Percentiles rank a stretch among this genome's conserved stretches.
Conservation (phyloP, 2,888 invertebrate species). For the Cyclophora albipunctata region DNA sequence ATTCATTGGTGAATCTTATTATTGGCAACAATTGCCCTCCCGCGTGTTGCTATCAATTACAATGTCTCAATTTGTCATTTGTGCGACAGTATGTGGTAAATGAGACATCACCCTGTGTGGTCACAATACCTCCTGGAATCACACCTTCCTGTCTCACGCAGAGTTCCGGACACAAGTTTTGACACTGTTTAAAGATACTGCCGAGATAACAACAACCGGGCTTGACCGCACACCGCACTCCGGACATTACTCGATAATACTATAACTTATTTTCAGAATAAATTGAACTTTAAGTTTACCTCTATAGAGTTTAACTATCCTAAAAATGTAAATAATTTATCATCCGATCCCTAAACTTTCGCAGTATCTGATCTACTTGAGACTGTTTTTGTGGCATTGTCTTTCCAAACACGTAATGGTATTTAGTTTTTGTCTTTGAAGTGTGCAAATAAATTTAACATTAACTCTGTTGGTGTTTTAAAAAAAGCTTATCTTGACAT, state of each 20-base stretch:
- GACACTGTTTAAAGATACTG: conserved; percentile 64
- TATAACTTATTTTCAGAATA: neutral
- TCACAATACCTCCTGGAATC: conserved; percentile 46
- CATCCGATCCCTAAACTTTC: conserved; percentile 54
- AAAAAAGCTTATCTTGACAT: conserved; percentile 44
- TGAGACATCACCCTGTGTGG: conserved; percentile 69
- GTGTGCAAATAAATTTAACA: conserved; percentile 63
- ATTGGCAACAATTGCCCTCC: conserved; percentile 53
- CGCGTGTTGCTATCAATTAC: conserved; percentile 37
- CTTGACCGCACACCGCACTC: conserved; percentile 44
- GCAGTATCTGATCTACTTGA: conserved; percentile 66
- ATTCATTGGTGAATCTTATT: conserved; percentile 35
- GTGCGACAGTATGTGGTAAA: conserved; percentile 43
- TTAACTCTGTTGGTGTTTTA: conserved; percentile 39
- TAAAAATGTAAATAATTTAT: conserved; percentile 45
- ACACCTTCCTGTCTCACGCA: conserved; percentile 69
- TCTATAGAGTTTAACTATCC: too few species aligned
- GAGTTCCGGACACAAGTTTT: conserved; percentile 67
- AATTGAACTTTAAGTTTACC: neutral
- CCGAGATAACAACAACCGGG: conserved; percentile 63
- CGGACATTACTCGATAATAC: conserved; percentile 16
- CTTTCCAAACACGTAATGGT: conserved; percentile 42
- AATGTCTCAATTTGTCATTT: conserved; percentile 57
- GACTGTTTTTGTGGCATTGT: conserved; percentile 61
- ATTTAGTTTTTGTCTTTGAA: conserved; percentile 63